A percentile compares a stretch with the other conserved stretches of the same genome.
phyloP scores from a whole-genome alignment of 1,140 invertebrate genomes.

The Phocides pigmalion region DNA sequence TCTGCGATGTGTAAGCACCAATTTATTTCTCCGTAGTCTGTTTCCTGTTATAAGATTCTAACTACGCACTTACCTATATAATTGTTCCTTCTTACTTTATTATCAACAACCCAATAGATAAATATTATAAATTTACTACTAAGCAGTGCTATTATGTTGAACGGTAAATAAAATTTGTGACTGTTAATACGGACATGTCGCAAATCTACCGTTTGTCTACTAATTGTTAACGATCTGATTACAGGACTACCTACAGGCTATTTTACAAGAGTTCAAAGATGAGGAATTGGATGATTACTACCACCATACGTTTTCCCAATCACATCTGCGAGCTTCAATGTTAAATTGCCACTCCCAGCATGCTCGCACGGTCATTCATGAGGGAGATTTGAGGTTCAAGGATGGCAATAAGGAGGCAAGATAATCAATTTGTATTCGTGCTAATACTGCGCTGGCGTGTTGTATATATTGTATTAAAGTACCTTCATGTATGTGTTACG shows the following conservation, averaged over 20 bases:
- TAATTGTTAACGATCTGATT: conserved; percentile 11
- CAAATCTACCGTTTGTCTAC: neutral
- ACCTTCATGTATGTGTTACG: no score
- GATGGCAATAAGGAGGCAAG: conserved; percentile 75
- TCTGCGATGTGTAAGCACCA: no score
- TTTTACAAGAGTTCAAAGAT: conserved; percentile 86
- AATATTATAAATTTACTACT: no score
- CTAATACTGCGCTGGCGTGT: conserved; percentile 8
- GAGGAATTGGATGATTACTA: conserved; percentile 90
- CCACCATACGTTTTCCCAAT: conserved; percentile 86
- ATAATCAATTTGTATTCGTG: conserved; percentile 14
- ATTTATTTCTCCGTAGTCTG: no score
- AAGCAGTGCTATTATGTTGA: no score
- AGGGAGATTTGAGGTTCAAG: conserved; percentile 85
- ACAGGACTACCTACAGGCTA: conserved; percentile 36
- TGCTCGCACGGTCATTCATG: conserved; percentile 91
- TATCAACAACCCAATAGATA: no score
- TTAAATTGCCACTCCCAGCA: conserved; percentile 90
- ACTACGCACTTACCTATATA: no score
- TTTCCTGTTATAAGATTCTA: no score
- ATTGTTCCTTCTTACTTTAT: no score
- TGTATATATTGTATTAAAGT: neutral
- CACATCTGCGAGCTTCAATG: conserved; percentile 94
- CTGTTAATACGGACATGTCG: no score
- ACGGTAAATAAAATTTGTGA: no score